Conservation (phyloP, 1,140 invertebrate genomes). For the Linepithema humile region DNA sequence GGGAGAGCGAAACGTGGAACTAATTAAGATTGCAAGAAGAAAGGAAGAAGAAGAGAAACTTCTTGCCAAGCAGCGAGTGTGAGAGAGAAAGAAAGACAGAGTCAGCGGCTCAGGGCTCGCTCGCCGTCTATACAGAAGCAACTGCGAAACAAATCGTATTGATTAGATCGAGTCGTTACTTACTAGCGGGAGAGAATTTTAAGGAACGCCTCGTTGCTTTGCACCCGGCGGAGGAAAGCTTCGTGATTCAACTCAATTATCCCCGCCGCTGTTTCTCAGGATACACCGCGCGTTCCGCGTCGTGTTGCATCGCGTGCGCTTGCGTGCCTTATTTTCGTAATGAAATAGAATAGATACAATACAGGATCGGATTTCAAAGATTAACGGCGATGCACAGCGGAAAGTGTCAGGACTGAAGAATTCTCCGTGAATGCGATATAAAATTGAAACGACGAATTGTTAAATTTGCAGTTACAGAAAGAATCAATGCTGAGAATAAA, state of each 20-base stretch:
- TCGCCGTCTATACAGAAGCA: conserved; percentile 40
- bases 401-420: too few species aligned
- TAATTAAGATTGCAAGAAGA: conserved; percentile 46
- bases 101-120: not conserved
- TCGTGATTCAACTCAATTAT: conserved; percentile 58
- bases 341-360: not conserved
- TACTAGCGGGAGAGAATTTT: conserved; percentile 49
- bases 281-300: not conserved
- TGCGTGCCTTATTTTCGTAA: not conserved
- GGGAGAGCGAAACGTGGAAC: conserved; percentile 8
- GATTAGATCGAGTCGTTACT: conserved; percentile 72
- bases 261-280: not conserved
- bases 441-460: not conserved
- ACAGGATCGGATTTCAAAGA: not conserved
- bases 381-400: not conserved
- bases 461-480: too few species aligned
- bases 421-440: not conserved
- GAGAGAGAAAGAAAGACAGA: not conserved
- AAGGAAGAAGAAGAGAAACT: conserved; percentile 38
- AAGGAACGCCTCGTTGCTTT: conserved; percentile 52
- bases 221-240: conserved; percentile 34
- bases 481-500: too few species aligned
- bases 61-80: conserved; percentile 43
- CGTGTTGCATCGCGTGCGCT: conserved; percentile 26
- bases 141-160: conserved; percentile 68